Conservation (phyloP, 2,113 vertebrate species). For the Ramphastos sulfuratus region DNA sequence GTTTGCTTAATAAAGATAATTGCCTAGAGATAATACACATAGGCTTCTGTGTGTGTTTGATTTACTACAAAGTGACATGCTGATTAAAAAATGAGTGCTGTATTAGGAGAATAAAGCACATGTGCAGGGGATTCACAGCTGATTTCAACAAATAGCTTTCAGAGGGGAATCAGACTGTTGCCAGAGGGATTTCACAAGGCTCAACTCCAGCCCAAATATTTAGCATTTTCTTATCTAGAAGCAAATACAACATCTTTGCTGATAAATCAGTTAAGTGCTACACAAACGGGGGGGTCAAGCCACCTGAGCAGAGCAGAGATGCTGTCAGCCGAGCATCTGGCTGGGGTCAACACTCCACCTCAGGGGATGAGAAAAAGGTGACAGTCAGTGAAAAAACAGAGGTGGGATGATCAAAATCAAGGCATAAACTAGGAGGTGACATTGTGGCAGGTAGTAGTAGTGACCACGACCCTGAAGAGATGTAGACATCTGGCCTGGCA, state of each 20-base stretch:
- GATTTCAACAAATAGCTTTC: neutral
- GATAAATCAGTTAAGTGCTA: neutral
- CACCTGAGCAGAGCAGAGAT: neutral
- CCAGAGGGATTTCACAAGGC: neutral
- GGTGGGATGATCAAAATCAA: rapidly evolving
- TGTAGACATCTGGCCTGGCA: rapidly evolving
- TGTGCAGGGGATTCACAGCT: neutral
- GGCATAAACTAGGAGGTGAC: neutral
- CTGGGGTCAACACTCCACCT: neutral
- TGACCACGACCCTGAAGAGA: rapidly evolving
- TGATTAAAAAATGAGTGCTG: neutral
- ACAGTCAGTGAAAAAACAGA: neutral
- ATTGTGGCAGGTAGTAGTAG: rapidly evolving
- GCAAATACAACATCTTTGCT: neutral
- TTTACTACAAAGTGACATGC: neutral
- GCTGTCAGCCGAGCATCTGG: neutral
- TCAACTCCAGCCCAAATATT: neutral
- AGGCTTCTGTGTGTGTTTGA: neutral
- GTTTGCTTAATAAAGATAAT: conserved; percentile 57
- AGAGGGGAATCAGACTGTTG: neutral
- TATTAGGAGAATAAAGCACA: neutral
- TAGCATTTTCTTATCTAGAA: conserved; percentile 19
- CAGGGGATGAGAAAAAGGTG: neutral
- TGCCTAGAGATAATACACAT: conserved; percentile 17
- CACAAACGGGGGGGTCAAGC: neutral